These are phyloP conservation scores for Dipodomys stephensi DNA, from an alignment of 2,113 vertebrate species.

Conservation along the genomic window DNA sequence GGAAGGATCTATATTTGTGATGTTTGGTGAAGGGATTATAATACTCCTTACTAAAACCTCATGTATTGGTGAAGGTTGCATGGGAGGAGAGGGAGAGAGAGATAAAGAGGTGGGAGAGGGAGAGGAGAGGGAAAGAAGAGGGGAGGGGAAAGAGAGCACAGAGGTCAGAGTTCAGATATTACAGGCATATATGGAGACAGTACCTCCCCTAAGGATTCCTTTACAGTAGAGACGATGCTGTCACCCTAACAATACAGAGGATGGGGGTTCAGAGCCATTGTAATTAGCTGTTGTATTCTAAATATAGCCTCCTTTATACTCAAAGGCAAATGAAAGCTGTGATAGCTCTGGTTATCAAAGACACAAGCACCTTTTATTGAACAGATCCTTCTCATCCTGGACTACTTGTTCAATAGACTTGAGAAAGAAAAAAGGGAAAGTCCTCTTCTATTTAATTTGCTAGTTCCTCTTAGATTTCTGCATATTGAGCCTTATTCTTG, in stretches of 20 bases:
- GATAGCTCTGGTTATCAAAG: slow-evolving; percentile 29
- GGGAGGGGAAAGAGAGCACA: no score
- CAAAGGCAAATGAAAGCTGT: slow-evolving; percentile 25
- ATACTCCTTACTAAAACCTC: neutral
- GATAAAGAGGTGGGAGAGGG: neutral
- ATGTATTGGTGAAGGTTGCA: neutral
- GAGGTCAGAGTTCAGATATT: neutral
- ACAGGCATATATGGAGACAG: slow-evolving; percentile 26
- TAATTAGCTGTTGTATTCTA: slow-evolving; percentile 56
- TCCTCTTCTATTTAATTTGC: slow-evolving; percentile 26
- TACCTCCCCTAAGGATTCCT: neutral
- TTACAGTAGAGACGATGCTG: slow-evolving; percentile 5
- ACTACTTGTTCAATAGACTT: neutral
- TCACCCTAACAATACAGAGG: slow-evolving; percentile 26
- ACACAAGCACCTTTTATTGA: slow-evolving; percentile 7
- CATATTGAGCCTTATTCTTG: slow-evolving; percentile 3
- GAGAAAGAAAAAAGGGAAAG: slow-evolving; percentile 32
- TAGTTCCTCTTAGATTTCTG: neutral
- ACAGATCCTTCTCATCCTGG: neutral
- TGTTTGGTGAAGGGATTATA: neutral
- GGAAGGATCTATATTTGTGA: neutral
- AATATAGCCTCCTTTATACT: slow-evolving; percentile 49
- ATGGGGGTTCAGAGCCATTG: neutral
- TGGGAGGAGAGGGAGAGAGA: neutral
- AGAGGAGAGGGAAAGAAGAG: neutral